These are phyloP conservation scores for Druon quercuslanigerum DNA, from an alignment of 1,140 invertebrate species.

Conservation along the genomic window DNA sequence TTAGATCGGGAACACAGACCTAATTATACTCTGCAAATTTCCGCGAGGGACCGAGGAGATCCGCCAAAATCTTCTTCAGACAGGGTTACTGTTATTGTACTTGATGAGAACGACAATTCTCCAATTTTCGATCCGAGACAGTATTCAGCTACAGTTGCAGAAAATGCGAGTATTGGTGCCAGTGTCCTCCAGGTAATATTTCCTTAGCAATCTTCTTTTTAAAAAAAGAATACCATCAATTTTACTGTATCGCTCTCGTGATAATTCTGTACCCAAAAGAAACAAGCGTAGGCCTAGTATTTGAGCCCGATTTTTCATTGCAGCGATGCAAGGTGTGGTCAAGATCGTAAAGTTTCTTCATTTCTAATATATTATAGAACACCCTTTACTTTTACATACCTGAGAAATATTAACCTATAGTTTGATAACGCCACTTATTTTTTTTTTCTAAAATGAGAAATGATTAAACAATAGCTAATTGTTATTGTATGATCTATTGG, in stretches of 20 bases:
- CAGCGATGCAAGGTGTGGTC: background rate
- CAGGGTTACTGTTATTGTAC: constrained; percentile 83
- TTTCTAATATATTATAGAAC: constrained; percentile 16
- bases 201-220: too few species aligned
- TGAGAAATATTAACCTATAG: constrained; percentile 8
- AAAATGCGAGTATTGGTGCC: constrained; percentile 94
- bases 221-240: too few species aligned
- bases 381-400: background rate
- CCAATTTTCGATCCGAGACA: constrained; percentile 92
- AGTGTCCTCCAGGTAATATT: constrained; percentile 86
- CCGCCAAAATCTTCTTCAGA: constrained; percentile 85
- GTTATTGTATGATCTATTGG: background rate
- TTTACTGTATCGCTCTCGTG: too few species aligned
- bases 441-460: background rate
- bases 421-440: background rate
- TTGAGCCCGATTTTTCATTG: background rate
- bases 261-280: too few species aligned
- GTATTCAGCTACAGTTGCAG: constrained; percentile 91
- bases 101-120: constrained; percentile 96
- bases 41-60: constrained; percentile 91
- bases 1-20: constrained; percentile 90
- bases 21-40: constrained; percentile 88
- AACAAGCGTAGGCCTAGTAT: background rate
- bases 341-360: background rate
- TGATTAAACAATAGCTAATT: constrained; percentile 13